phyloP scores from a whole-genome alignment of 2,888 invertebrate species.

The Cheiracanthium punctorium region DNA sequence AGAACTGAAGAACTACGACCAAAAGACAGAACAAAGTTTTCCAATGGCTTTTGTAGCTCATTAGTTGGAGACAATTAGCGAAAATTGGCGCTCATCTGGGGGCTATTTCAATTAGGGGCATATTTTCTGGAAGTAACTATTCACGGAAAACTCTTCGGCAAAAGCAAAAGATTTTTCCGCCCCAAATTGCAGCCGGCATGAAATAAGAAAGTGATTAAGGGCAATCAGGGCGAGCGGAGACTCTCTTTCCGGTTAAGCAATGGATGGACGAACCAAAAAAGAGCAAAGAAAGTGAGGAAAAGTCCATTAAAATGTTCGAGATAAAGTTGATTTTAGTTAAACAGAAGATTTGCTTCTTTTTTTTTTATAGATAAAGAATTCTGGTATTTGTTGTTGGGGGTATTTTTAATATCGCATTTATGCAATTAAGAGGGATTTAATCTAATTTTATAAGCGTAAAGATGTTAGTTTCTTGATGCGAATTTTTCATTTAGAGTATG shows the following conservation, averaged over 20 bases:
- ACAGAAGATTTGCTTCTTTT: neutral
- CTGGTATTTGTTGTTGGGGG: neutral
- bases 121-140: constrained; percentile 19
- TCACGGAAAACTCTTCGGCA: neutral
- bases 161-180: constrained; percentile 10
- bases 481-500: no score
- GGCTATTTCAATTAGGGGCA: constrained; percentile 43
- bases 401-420: neutral
- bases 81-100: constrained; percentile 58
- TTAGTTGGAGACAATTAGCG: constrained; percentile 61
- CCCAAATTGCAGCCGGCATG: neutral
- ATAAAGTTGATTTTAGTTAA: neutral
- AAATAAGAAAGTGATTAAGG: constrained; percentile 6
- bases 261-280: neutral
- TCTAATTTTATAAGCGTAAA: no score
- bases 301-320: neutral
- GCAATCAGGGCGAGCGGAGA: neutral
- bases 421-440: no score
- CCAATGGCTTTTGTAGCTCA: constrained; percentile 37
- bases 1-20: constrained; percentile 2
- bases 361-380: neutral
- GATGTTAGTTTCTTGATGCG: no score
- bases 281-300: neutral
- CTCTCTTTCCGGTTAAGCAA: neutral
- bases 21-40: constrained; percentile 30